Evolutionary conservation across 92 coral and sea anemone species (phyloP), one percentile per base, ranked within the genome.

Genomic region (Montipora capitata): DNA sequence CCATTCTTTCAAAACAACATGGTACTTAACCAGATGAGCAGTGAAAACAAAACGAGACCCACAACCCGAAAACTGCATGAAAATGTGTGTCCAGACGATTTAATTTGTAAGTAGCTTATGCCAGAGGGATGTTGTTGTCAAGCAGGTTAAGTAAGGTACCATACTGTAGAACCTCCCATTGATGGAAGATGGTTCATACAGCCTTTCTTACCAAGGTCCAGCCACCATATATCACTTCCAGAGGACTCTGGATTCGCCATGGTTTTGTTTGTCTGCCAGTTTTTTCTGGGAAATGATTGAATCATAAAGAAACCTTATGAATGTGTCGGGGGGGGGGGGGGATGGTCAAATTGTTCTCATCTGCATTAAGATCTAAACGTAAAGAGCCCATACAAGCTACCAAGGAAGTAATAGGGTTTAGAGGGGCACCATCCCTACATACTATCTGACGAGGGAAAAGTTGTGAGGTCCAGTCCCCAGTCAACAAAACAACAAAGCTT

Each of bases 401-500:
- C 27, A 89, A 2, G 7, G 89, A 89, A 38, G 76, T 77, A 16
- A 90, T 62, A 35, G 90, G 84, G 12, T 77, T 66, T 40, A 62
- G 43, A 48, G 85, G 82, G 40, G 9, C 54, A 42, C 78, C 68
- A 43, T 54, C 45, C 14, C 73, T 71, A 38, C 62, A 85, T 70
- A 90, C 68, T 17, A 90, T 63, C 45, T 90, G 79, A n/a, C 90
- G 72, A 0, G 90, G 83, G 51, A 70, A 65, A 73, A 90, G 85
- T 59, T 85, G 94, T 18, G 89, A 73, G 64, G 94, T 90, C 77
- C 73, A 90, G 83, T 85, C 91, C 65, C 87, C 94, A 48, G 94
- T 90, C 44, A 90, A 35, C 4, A 90, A n/a, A 44, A 90, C 94
- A 71, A 90, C 83, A 86, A 78, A 90, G 74, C 74, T 72, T 27